Evolutionary conservation across 2,113 vertebrate species (phyloP).

Genomic region (Catharus fuscescens): DNA sequence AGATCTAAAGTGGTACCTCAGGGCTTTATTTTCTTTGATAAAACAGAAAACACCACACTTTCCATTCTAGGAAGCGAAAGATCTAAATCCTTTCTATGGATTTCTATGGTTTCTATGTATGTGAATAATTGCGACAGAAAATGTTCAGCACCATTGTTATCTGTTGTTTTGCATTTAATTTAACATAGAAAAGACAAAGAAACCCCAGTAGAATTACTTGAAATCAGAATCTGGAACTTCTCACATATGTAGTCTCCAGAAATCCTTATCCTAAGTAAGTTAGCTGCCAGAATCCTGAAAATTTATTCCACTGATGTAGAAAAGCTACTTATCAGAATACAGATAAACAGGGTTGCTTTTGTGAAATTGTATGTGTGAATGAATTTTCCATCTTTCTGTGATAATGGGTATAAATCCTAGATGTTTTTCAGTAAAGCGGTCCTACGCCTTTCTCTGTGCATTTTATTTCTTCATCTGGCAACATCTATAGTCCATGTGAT

Average conservation of each 20-base stretch:
- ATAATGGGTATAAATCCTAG: background rate
- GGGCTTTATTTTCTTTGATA: background rate
- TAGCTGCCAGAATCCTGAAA: background rate
- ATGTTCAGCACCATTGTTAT: background rate
- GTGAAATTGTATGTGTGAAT: background rate
- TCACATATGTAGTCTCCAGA: background rate
- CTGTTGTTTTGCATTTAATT: background rate
- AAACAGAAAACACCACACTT: rapidly evolving
- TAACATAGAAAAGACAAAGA: background rate
- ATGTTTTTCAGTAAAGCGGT: background rate
- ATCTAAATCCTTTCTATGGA: background rate
- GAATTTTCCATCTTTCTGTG: background rate
- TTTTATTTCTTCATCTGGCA: background rate
- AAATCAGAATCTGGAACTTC: background rate
- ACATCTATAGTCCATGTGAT: background rate
- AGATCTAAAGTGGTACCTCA: background rate
- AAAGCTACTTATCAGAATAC: background rate
- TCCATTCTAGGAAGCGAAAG: background rate
- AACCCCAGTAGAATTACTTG: background rate
- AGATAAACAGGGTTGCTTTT: background rate
- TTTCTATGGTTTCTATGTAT: background rate
- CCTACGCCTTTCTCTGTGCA: background rate
- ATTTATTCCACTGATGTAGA: background rate
- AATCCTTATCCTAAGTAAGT: background rate
- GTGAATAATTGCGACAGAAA: background rate